Evolutionary conservation across 2,113 vertebrate species (phyloP), one percentile per base, ranked within the genome.

Genomic region (Ptyas mucosa): DNA sequence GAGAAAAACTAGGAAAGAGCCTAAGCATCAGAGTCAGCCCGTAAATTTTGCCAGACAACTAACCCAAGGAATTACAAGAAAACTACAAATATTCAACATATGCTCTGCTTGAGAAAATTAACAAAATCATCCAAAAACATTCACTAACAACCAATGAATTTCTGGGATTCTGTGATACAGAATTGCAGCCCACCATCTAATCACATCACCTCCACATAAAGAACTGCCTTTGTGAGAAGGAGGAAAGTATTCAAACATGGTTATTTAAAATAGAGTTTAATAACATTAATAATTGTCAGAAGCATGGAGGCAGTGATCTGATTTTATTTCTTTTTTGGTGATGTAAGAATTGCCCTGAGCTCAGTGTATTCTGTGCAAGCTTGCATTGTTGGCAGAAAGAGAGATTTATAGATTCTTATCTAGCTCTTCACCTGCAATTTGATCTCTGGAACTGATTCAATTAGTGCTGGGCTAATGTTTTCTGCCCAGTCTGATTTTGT

Each of bases 1-100:
- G 20, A 94, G 94, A 24, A 92, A 94, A 95, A 93, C 86, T 0
- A 55, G 95, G 94, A 94, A 64, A 91, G 90, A 91, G 53, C 86
- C 87, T 75, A 93, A 94, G 24, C 61, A 64, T 55, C 89, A 93
- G 2, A 92, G 12, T 58, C 53, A 55, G 90, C 85, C 51, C 94
- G 87, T 90, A 58, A 85, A 12, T n/a, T 95, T 94, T 51, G 89
- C 26, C 53, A 21, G 0, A 3, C 81, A 34, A 93, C 39, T 51
- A 90, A 55, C 52, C 86, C 93, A 69, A 90, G 49, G n/a, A 95
- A 95, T 90, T 52, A 89, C 2, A 89, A 43, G 18, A 61, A 93
- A 94, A 61, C 11, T 49, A 20, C 85, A 95, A 69, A 1, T 0
- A 91, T 26, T 88, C 85, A 95, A 85, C 86, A 51, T 91, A 95